phyloP scores from a whole-genome alignment of 2,797 vertebrate species.

The Xenopus petersii region DNA sequence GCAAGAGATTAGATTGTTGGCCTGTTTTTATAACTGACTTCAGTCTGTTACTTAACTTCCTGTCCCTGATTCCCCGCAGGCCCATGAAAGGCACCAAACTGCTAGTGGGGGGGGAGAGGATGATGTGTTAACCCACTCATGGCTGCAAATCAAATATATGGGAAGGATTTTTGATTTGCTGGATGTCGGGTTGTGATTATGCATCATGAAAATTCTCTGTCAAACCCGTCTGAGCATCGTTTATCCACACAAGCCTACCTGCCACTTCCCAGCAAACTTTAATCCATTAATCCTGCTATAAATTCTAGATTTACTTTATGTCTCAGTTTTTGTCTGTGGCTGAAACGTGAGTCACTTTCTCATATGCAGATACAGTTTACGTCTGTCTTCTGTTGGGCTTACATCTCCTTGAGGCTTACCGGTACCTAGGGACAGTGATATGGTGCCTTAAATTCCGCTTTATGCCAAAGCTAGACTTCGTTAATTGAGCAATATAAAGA shows the following conservation, averaged over 20 bases:
- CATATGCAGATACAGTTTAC: background rate
- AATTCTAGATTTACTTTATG: background rate
- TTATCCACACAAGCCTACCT: background rate
- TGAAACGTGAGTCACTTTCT: background rate
- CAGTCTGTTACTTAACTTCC: conserved; percentile 43
- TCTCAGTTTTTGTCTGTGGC: background rate
- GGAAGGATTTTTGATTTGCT: background rate
- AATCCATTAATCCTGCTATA: background rate
- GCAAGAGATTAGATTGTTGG: conserved; percentile 24
- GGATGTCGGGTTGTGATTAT: background rate
- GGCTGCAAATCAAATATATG: background rate
- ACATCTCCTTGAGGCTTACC: background rate
- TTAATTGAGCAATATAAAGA: no score
- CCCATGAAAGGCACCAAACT: conserved; percentile 12
- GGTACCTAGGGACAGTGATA: no score
- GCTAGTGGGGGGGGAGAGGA: background rate
- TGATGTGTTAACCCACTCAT: background rate
- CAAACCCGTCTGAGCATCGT: background rate
- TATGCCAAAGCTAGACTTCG: no score
- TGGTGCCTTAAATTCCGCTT: no score
- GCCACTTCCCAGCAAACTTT: background rate
- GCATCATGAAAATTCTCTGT: background rate
- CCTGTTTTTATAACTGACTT: conserved; percentile 32
- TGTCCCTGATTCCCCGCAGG: conserved; percentile 37
- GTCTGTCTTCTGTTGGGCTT: background rate